Base-by-base conservation (phyloP, 2,888 invertebrate species). In the Ditylenchus weischeri region DNA sequence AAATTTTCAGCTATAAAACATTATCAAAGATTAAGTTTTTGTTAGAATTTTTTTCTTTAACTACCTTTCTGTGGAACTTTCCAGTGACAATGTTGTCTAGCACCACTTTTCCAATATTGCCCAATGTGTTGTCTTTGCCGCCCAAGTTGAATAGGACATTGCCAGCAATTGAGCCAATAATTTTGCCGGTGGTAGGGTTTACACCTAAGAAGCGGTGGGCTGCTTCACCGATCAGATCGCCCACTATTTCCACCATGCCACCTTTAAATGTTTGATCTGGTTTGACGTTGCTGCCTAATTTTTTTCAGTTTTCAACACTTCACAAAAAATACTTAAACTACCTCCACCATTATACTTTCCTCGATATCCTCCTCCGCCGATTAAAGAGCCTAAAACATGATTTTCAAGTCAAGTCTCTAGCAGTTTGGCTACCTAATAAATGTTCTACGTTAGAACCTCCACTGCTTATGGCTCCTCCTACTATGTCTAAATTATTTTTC, bases 101-200 rank as follows among this genome's bases (percentile, higher is more conserved):
- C 10, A 81, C 72, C 29, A 79, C 69, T 74, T 81, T 81, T 65
- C 81, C 81, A 36, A 81, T 76, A 38, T 74, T 70, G 35, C 79
- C 76, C 43, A 81, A 66, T n/a, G 65, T 69, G 62, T 81, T 81
- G 71, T 82, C 82, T 64, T 82, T 82, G 63, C 82, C 82, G 36
- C 82, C 82, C 19, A 83, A 69, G 29, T 76, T 73, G 76, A 80
- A 80, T 64, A 79, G 75, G 29, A 78, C 76, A 60, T 82, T 82
- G 57, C 82, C 82, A 4, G 82, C 82, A 10, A 82, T 76, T n/a
- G 82, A 78, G 38, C 79, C 79, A 54, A 76, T 69, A 35, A 76
- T 76, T 10, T 68, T 69, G 43, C 72, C 82, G 0, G 82, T 83
- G 13, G 64, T 62, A 7, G 81, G 82, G 66, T 81, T 77, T 38